Evolutionary conservation across 2,888 invertebrate species (phyloP), one percentile per base, ranked within the genome.

Genomic region (Apamea epomidion): DNA sequence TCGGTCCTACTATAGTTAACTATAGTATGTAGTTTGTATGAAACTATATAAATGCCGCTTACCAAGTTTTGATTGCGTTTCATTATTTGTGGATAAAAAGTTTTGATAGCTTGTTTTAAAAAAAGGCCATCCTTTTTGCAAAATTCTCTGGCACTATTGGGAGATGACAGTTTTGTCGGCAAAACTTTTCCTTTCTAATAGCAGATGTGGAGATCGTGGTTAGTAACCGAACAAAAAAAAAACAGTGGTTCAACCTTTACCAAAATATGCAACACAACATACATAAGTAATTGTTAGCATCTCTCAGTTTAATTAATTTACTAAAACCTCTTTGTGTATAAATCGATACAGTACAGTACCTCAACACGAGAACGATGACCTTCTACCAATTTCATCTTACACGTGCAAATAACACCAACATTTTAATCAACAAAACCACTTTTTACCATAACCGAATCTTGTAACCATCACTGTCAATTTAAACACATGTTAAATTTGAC

Each of bases 11-110:
- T 92, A 93, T 90, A 89, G 82, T 87, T 83, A 80, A 85, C 88
- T 91, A 91, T 92, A 92, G 86, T 90, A 91, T 90, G 70, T 87
- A 91, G 89, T 86, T 88, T 85, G 87, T 90, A 85, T 89, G 88
- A 90, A 91, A 92, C 91, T 93, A 92, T 93, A 93, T 89, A 91
- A 91, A 91, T 87, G 90, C 89, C 92, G 92, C 93, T 94, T 94
- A 94, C 94, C 92, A 92, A 94, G 94, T 94, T 96, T 94, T 95
- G 95, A 96, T 96, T 96, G 92, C 92, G 92, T 93, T 94, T 92
- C 85, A 90, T 89, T 88, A 81, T 86, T 91, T 90, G 88, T 86
- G 83, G 91, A 91, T 82, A 37, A 82, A 90, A 65, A 42, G 84
- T 91, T 90, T 95, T 95, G 95, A 92, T 91, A 32, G 54, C 72